phyloP scores from a whole-genome alignment of 2,888 invertebrate genomes.

The Chrysotoxum bicinctum region DNA sequence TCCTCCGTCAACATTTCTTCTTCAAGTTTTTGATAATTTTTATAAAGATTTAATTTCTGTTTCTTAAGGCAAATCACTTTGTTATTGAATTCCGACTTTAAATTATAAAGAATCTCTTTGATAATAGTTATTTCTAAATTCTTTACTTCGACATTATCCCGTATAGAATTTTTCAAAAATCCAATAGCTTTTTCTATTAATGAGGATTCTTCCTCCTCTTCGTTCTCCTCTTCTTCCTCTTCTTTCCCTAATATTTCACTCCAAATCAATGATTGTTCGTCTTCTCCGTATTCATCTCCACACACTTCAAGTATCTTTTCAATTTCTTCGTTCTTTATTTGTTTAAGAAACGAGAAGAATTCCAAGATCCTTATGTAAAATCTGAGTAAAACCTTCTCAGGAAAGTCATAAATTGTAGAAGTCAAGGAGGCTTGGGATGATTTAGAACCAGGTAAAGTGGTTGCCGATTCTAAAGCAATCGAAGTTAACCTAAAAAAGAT shows the following conservation, averaged over 20 bases:
- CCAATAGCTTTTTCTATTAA: slow-evolving; percentile 43
- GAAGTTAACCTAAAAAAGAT: slow-evolving; percentile 2
- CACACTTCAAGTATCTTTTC: slow-evolving; percentile 29
- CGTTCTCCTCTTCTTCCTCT: not conserved
- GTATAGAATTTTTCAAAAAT: slow-evolving; percentile 54
- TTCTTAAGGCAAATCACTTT: slow-evolving; percentile 32
- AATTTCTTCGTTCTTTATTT: slow-evolving; percentile 49
- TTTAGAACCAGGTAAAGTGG: slow-evolving; percentile 10
- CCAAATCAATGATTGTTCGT: slow-evolving; percentile 4
- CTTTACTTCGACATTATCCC: slow-evolving; percentile 49
- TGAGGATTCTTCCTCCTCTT: slow-evolving; percentile 19
- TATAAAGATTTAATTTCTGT: slow-evolving; percentile 26
- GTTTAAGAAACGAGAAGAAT: slow-evolving; percentile 29
- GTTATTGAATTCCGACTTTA: slow-evolving; percentile 41
- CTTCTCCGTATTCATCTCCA: slow-evolving; percentile 35
- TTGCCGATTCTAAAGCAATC: not conserved
- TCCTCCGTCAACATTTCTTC: not conserved
- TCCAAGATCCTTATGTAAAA: slow-evolving; percentile 52
- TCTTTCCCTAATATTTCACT: slow-evolving; percentile 2
- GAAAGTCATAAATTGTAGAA: slow-evolving; percentile 38
- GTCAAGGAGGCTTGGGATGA: not conserved
- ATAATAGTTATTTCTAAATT: slow-evolving; percentile 51
- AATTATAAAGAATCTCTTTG: slow-evolving; percentile 28
- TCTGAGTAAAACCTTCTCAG: slow-evolving; percentile 54
- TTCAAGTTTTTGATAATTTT: slow-evolving; percentile 26